Base-by-base conservation (phyloP, 2,888 invertebrate species). In the Orchestes rusci region DNA sequence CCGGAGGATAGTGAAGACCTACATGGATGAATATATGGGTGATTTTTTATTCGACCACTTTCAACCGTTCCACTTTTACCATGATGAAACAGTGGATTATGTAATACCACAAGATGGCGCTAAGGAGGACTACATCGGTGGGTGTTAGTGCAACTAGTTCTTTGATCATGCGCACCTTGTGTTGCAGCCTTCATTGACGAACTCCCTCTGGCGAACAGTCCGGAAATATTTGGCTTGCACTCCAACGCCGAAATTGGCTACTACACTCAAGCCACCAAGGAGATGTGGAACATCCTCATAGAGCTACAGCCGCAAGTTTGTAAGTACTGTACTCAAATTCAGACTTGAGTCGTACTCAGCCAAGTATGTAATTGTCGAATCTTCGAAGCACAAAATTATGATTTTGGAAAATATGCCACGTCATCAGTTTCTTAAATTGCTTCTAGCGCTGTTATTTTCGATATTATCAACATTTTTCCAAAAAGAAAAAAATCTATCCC, bases 161-260 rank as follows among this genome's bases (percentile, higher is more conserved):
- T 3, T 4, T 1, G 12, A 12, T 35, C 19, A 12, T 3, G 7
- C 5, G 20, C 15, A 5, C 1, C 2, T 41, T 31, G 12, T 39
- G 16, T 62, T 64, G 32, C 64, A 87, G 88, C 76, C 31, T 79
- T 76, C 61, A 85, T 94, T 59, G 90, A 93, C 62, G 73, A 75
- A 34, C 70, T 93, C 29, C 92, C 93, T 0, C 67, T 92, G 46
- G 79, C 81, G 15, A 92, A 91, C 67, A 82, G 84, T 8, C 93
- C 93, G 2, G 89, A 89, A 64, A 90, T 93, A 42, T 91, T 93
- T 70, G 94, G 94, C 5, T 70, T 94, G 37, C 91, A 94, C 70
- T 82, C 90, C n/a, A 94, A 94, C 71, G 92, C 92, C 1, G 93
- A 94, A 74, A 93, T 93, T 62, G 90, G 90, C 4, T 93, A 92